These are phyloP conservation scores for Pristiophorus japonicus DNA, from an alignment of 2,113 vertebrate genomes.

Conservation along the genomic window DNA sequence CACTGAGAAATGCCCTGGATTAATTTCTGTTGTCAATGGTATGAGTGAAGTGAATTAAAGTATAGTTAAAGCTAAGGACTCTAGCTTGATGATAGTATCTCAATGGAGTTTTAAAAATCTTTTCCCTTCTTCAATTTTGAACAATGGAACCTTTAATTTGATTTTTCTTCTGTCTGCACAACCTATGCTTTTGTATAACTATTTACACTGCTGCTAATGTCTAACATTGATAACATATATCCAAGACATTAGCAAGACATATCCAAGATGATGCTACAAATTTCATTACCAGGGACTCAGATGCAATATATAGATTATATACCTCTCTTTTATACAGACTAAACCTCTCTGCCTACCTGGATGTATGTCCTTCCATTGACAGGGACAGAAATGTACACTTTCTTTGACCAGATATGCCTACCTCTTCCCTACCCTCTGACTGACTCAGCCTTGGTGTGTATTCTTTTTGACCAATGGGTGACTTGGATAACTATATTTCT, in stretches of 20 bases:
- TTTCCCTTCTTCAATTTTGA: background rate
- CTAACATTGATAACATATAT: background rate
- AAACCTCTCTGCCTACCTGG: background rate
- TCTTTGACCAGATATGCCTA: background rate
- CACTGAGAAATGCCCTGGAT: background rate
- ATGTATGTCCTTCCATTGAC: background rate
- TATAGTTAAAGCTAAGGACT: background rate
- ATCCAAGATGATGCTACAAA: background rate
- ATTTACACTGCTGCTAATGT: background rate
- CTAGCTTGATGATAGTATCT: background rate
- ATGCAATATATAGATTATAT: background rate
- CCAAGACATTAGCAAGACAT: background rate
- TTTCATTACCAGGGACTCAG: background rate
- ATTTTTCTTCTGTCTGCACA: background rate
- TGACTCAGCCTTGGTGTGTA: background rate
- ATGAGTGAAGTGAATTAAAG: background rate
- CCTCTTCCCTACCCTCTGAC: background rate
- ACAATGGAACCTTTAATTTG: background rate
- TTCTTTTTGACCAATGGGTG: background rate
- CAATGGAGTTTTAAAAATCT: background rate
- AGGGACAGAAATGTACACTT: background rate
- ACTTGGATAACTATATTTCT: background rate
- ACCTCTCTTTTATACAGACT: background rate
- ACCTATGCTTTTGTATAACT: background rate
- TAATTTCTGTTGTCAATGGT: background rate